Evolutionary conservation across 2,113 vertebrate species (phyloP).

Genomic region (Platichthys flesus): DNA sequence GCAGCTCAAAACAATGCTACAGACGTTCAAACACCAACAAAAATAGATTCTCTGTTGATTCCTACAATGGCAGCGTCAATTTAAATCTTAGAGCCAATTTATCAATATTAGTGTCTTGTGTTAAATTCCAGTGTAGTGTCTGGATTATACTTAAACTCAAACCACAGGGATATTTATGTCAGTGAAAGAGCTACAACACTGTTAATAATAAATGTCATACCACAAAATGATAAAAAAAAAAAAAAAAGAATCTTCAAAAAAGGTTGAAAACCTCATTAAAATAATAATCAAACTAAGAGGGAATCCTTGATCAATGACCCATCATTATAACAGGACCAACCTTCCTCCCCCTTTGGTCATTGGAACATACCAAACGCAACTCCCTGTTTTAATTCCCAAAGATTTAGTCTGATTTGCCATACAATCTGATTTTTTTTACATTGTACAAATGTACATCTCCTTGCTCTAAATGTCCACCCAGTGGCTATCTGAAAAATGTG

Average conservation of each 20-base stretch:
- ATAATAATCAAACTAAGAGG: background rate
- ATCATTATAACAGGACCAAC: too few species aligned
- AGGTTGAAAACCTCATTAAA: background rate
- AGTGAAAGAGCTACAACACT: background rate
- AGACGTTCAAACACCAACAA: background rate
- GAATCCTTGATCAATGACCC: too few species aligned
- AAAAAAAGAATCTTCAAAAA: background rate
- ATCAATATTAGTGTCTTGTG: slow-evolving; percentile 57
- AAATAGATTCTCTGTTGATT: background rate
- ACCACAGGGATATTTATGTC: background rate
- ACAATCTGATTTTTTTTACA: too few species aligned
- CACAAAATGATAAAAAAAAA: background rate
- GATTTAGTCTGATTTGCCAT: too few species aligned
- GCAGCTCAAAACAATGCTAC: slow-evolving; percentile 10
- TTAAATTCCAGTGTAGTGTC: slow-evolving; percentile 48
- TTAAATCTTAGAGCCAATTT: slow-evolving; percentile 22
- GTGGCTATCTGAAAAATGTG: background rate
- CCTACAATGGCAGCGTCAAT: background rate
- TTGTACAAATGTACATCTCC: background rate
- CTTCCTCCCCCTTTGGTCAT: too few species aligned
- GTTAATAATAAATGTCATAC: background rate
- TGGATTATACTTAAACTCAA: slow-evolving; percentile 32
- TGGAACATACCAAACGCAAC: background rate
- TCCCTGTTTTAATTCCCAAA: background rate
- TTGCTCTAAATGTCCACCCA: background rate